Evolutionary conservation across 2,888 invertebrate genomes (phyloP), one percentile per base, ranked within the genome.

Genomic region (Luperina testacea): DNA sequence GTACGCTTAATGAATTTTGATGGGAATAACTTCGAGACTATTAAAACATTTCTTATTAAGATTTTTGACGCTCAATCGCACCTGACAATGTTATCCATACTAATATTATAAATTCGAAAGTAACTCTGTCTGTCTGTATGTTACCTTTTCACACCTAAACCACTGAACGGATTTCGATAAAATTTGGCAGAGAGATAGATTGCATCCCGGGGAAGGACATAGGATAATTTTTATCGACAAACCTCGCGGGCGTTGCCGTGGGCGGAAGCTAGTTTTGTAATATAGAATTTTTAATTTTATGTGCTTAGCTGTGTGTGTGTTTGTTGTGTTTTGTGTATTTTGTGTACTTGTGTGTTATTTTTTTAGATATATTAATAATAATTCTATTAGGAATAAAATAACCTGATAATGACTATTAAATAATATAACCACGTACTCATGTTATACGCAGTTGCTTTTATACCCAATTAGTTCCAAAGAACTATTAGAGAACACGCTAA

Each of bases 1-100:
- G 79, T 72, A 87, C 75, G 57, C 48, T 76, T 81, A 84, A 83
- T 87, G 84, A 82, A 84, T 87, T 86, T 81, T 84, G 75, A 87
- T 86, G 72, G 75, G 71, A 65, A 77, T 87, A 79, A 9, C 61
- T 79, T 63, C 20, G 75, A 57, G 57, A 65, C 77, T 80, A 77
- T 78, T 64, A 75, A 84, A 87, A 80, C 27, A 80, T 83, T 83
- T 87, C 70, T 86, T 77, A 75, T 86, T 75, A 80, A 86, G 75
- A 78, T 80, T 82, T 82, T 83, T 82, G 63, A 83, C 86, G 85
- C 85, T 86, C 24, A 57, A 64, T 75, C 42, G 59, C 63, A 78
- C 59, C 64, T 59, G 72, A 72, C 64, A 69, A 75, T 67, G 32
- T 75, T 69, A 67, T 32, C 32, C 32, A 32, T 32, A 32, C 32